Percentiles rank a stretch among this genome's conserved stretches.
Evolutionary conservation across 2,888 invertebrate species (phyloP).

Genomic region (Bellardia pandia): DNA sequence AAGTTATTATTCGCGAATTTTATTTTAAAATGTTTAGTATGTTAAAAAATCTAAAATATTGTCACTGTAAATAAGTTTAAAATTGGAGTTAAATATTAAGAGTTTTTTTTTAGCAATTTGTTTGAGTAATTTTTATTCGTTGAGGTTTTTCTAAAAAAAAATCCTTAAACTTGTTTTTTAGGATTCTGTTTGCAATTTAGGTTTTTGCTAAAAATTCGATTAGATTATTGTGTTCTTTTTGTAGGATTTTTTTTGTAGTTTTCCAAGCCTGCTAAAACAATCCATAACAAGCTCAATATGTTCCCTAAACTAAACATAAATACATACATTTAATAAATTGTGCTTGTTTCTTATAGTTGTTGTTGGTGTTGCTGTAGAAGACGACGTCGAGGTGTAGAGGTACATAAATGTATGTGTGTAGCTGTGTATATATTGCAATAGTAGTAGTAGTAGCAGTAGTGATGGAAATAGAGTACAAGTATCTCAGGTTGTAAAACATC

Average conservation of each 20-base stretch:
- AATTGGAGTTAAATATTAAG: too few relatives aligned
- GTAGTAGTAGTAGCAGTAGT: constrained; percentile 1
- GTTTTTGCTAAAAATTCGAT: too few relatives aligned
- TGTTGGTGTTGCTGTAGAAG: constrained; percentile 5
- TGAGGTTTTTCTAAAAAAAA: too few relatives aligned
- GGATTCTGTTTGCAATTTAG: too few relatives aligned
- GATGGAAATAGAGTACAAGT: constrained; percentile 47
- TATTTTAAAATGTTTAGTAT: too few relatives aligned
- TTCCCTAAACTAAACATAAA: constrained; percentile 38
- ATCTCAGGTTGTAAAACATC: constrained; percentile 73
- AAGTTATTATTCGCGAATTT: too few relatives aligned
- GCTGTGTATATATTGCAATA: neutral
- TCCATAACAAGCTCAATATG: constrained; percentile 28
- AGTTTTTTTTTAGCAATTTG: too few relatives aligned
- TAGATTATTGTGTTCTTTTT: too few relatives aligned
- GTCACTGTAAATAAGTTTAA: too few relatives aligned
- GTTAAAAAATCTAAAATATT: too few relatives aligned
- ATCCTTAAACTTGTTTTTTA: too few relatives aligned
- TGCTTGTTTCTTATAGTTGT: constrained; percentile 26
- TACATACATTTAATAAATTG: constrained; percentile 52
- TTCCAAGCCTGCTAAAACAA: neutral
- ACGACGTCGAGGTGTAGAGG: constrained; percentile 18
- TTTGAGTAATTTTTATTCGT: too few relatives aligned
- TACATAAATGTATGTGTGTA: constrained; percentile 24
- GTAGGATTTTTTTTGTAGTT: neutral